Percentiles rank a stretch among this genome's conserved stretches.
Evolutionary conservation across 2,113 vertebrate genomes (phyloP).

Genomic region (cattle (Bos taurus)): ARS-UCD2.0 NC_037346.1:57743501-57744000

Average conservation of each 20-base stretch:
- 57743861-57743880: not conserved
- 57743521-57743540: not conserved
- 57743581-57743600: not conserved
- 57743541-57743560: not conserved
- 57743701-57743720: not conserved
- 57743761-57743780: not conserved
- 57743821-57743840: not conserved
- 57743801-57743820: not conserved
- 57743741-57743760: not conserved
- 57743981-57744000: not conserved
- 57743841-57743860: no score
- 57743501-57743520: not conserved
- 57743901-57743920: not conserved
- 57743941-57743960: not conserved
- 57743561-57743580: accelerated
- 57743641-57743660: not conserved
- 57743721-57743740: not conserved
- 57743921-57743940: accelerated
- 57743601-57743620: not conserved
- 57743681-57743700: not conserved
- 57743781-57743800: not conserved
- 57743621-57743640: not conserved
- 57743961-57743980: not conserved
- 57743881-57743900: not conserved
- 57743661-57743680: not conserved